Evolutionary conservation across 2,113 vertebrate genomes (phyloP).

Genomic region (Pitta sordida): DNA sequence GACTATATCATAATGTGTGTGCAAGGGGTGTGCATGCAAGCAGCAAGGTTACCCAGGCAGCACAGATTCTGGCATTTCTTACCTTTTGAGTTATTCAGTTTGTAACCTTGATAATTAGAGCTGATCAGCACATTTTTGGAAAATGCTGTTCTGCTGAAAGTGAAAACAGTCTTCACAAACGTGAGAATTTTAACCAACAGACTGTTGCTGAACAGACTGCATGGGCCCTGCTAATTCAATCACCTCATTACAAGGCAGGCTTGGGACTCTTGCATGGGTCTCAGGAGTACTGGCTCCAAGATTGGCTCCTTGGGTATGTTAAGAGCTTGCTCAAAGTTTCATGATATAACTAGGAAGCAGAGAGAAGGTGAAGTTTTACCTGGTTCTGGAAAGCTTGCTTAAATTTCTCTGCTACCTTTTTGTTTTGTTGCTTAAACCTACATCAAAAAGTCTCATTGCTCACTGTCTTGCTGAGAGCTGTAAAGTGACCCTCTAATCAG

Average conservation of each 20-base stretch:
- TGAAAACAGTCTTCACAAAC: neutral
- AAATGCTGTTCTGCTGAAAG: conserved; percentile 36
- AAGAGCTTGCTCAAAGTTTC: neutral
- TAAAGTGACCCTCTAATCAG: neutral
- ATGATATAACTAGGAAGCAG: neutral
- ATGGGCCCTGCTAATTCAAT: neutral
- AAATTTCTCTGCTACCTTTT: neutral
- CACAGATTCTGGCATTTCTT: neutral
- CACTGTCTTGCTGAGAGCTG: neutral
- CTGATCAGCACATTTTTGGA: conserved; percentile 46
- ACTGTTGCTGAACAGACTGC: neutral
- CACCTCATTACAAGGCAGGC: neutral
- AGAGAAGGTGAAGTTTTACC: neutral
- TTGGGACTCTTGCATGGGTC: neutral
- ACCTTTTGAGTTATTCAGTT: conserved; percentile 44
- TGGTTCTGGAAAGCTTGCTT: neutral
- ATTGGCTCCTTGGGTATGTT: neutral
- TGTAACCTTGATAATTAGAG: conserved; percentile 34
- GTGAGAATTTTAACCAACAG: conserved; percentile 41
- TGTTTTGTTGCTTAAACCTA: neutral
- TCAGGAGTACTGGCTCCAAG: neutral
- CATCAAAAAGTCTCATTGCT: neutral
- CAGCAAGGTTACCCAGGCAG: conserved; percentile 16
- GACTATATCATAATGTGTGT: neutral
- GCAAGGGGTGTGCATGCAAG: neutral